Evolutionary conservation across 2,888 invertebrate genomes (phyloP).

Genomic region (Epinotia brunnichana): DNA sequence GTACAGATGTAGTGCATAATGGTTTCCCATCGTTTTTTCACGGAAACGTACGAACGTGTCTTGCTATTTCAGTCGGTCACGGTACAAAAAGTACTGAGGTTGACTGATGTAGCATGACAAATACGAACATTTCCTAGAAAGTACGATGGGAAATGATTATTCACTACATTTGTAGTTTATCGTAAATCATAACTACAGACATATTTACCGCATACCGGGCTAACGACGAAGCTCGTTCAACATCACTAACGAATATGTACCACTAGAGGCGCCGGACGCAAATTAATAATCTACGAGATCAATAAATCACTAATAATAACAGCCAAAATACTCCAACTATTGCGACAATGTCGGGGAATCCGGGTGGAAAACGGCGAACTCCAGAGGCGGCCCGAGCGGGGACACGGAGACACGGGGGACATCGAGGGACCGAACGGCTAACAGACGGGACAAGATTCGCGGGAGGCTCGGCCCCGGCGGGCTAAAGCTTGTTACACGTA

Average conservation of each 20-base stretch:
- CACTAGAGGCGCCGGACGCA: slow-evolving; percentile 64
- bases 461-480: slow-evolving; percentile 33
- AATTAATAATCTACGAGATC: slow-evolving; percentile 52
- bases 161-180: too few species aligned
- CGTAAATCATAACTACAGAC: slow-evolving; percentile 55
- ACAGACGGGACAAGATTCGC: slow-evolving; percentile 1
- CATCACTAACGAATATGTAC: slow-evolving; percentile 69
- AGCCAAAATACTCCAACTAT: slow-evolving; percentile 30
- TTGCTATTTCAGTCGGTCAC: too few species aligned
- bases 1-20: too few species aligned
- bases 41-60: too few species aligned
- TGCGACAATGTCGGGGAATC: slow-evolving; percentile 32
- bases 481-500: too few species aligned
- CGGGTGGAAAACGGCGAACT: neutral
- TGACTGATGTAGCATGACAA: too few species aligned
- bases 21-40: too few species aligned
- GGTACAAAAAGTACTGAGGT: too few species aligned
- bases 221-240: slow-evolving; percentile 80
- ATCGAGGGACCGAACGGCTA: neutral
- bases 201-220: slow-evolving; percentile 72
- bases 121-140: too few species aligned
- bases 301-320: slow-evolving; percentile 30
- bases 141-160: too few species aligned
- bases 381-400: neutral
- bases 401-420: neutral